Conservation (phyloP, 2,113 vertebrate species). For the Amazona vittata region DNA sequence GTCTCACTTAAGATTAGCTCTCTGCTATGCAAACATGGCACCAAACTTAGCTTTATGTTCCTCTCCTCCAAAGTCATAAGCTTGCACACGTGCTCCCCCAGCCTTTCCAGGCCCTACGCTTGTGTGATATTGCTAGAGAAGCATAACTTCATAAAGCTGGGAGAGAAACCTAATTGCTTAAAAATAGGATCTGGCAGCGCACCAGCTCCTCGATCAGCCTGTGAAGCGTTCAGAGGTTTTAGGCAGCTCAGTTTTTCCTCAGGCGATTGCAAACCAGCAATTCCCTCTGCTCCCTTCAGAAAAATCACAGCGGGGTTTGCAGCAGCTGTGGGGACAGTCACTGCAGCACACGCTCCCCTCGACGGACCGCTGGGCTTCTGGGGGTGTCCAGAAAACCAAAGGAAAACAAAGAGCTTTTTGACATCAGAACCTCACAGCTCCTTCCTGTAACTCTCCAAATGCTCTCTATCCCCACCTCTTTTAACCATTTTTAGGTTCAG, state of each 20-base stretch:
- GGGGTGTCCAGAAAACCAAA: neutral
- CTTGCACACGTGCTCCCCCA: neutral
- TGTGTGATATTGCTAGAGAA: neutral
- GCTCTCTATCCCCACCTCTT: neutral
- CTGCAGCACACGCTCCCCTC: neutral
- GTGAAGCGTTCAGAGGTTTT: constrained; percentile 25
- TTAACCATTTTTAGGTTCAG: neutral
- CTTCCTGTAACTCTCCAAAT: neutral
- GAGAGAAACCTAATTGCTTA: constrained; percentile 28
- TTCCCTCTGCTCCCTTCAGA: neutral
- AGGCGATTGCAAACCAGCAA: neutral
- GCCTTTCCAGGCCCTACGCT: neutral
- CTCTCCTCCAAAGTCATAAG: neutral
- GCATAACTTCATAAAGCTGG: neutral
- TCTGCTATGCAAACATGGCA: neutral
- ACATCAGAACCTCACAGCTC: neutral
- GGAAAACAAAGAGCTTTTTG: neutral
- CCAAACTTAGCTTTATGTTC: neutral
- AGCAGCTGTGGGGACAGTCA: neutral
- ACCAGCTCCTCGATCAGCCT: constrained; percentile 15
- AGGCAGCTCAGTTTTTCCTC: constrained; percentile 6
- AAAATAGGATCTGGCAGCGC: constrained; percentile 38
- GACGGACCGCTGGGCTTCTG: neutral
- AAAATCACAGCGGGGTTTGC: neutral
- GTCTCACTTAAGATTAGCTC: neutral